Percentiles rank a stretch among this genome's conserved stretches.
These are phyloP conservation scores for Idaea straminata DNA, from an alignment of 2,888 invertebrate genomes.

Conservation along the genomic window DNA sequence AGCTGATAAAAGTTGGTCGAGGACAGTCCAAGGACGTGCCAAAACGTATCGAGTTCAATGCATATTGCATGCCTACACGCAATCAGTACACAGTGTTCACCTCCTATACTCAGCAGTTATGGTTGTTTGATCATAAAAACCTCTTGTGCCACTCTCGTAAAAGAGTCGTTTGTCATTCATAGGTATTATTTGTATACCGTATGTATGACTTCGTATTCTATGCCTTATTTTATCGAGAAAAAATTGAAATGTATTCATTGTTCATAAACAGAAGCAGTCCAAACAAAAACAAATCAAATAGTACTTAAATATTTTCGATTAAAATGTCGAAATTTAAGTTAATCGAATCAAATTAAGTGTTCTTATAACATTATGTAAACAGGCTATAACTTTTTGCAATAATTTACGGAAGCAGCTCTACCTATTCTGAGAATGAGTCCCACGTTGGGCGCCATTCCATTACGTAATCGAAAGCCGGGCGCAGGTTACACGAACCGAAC, in stretches of 20 bases:
- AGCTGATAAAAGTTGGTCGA: conserved; percentile 17
- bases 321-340: neutral
- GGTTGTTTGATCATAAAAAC: neutral
- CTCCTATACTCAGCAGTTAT: neutral
- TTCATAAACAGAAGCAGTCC: too few relatives aligned
- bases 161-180: neutral
- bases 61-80: conserved; percentile 19
- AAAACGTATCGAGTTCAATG: conserved; percentile 7
- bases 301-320: too few relatives aligned
- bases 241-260: too few relatives aligned
- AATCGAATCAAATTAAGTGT: neutral
- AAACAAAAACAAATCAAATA: too few relatives aligned
- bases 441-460: conserved; percentile 36
- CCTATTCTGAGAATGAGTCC: conserved; percentile 17
- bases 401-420: conserved; percentile 10
- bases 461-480: conserved; percentile 26
- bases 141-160: neutral
- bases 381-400: conserved; percentile 11
- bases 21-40: conserved; percentile 11
- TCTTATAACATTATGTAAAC: neutral
- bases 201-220: neutral
- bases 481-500: conserved; percentile 25
- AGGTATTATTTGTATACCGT: neutral
- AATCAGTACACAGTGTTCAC: conserved; percentile 3
- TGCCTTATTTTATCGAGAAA: neutral